phyloP scores from a whole-genome alignment of 2,888 invertebrate species.

The Drosophila recens region DNA sequence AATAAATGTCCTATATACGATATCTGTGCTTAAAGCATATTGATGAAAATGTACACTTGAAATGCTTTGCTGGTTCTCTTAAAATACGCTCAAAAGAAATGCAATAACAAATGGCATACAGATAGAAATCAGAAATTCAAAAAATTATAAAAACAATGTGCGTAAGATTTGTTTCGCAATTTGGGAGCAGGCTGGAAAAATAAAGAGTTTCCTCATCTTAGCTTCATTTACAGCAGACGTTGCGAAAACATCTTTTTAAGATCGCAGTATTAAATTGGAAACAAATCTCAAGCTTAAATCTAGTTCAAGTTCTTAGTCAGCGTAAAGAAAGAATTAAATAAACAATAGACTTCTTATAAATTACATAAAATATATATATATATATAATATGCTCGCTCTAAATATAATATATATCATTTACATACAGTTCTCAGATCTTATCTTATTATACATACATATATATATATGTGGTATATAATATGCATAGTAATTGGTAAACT shows the following conservation, averaged over 20 bases:
- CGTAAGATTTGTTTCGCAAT: constrained; percentile 43
- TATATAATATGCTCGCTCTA: constrained; percentile 63
- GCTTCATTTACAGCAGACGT: constrained; percentile 49
- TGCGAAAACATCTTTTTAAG: constrained; percentile 12
- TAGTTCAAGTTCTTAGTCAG: constrained; percentile 41
- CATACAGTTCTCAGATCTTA: constrained; percentile 67
- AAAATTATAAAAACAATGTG: constrained; percentile 30
- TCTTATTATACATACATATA: constrained; percentile 49
- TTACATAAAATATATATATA: constrained; percentile 70
- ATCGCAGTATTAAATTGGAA: constrained; percentile 53
- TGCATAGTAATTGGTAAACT: constrained; percentile 67
- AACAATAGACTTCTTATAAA: constrained; percentile 67
- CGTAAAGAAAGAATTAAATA: constrained; percentile 48
- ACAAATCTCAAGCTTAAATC: constrained; percentile 59
- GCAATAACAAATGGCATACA: constrained; percentile 57
- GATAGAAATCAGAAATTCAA: constrained; percentile 22
- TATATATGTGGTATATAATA: constrained; percentile 36
- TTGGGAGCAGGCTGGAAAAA: constrained; percentile 24
- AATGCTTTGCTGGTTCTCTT: constrained; percentile 65
- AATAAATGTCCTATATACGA: constrained; percentile 60
- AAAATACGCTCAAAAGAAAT: constrained; percentile 52
- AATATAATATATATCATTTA: constrained; percentile 62
- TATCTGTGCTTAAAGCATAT: constrained; percentile 71
- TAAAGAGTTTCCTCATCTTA: constrained; percentile 13
- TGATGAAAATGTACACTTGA: constrained; percentile 72